phyloP scores from a whole-genome alignment of 2,113 vertebrate species.

The Gnathonemus echidnorhynchus region DNA sequence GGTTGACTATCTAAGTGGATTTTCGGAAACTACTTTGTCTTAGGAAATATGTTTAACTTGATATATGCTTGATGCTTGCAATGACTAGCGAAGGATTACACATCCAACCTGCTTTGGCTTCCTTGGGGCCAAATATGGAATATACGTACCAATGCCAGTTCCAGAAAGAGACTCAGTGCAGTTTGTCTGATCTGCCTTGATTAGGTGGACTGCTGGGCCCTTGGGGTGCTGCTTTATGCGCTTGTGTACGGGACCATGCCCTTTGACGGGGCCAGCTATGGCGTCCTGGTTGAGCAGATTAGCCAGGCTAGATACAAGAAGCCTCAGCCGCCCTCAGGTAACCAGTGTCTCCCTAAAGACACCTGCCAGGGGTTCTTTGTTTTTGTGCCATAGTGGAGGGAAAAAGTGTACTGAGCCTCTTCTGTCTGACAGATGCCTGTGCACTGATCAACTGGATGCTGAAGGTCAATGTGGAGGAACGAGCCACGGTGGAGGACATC shows the following conservation, averaged over 20 bases:
- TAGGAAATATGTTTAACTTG: not conserved
- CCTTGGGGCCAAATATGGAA: not conserved
- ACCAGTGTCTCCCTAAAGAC: not conserved
- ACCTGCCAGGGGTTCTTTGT: not conserved
- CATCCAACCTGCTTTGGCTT: not conserved
- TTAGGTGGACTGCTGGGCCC: slow-evolving; percentile 71
- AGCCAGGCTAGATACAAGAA: slow-evolving; percentile 55
- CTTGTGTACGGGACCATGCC: slow-evolving; percentile 69
- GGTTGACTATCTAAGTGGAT: not conserved
- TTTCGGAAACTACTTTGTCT: not conserved
- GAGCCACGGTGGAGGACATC: slow-evolving; percentile 67
- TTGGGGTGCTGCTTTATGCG: slow-evolving; percentile 65
- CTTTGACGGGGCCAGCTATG: slow-evolving; percentile 58
- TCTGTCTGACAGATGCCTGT: slow-evolving; percentile 52
- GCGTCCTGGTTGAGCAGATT: slow-evolving; percentile 62
- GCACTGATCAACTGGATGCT: slow-evolving; percentile 68
- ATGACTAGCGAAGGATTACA: not conserved
- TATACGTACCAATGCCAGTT: not conserved
- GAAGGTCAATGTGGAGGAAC: slow-evolving; percentile 53
- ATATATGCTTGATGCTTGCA: not conserved
- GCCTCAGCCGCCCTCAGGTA: slow-evolving; percentile 63
- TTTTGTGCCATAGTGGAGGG: not conserved
- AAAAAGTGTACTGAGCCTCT: not conserved
- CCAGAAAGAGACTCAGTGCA: not conserved
- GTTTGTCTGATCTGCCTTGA: slow-evolving; percentile 20